These are phyloP conservation scores for Allobates femoralis DNA, from an alignment of 2,797 vertebrate species.

Conservation along the genomic window DNA sequence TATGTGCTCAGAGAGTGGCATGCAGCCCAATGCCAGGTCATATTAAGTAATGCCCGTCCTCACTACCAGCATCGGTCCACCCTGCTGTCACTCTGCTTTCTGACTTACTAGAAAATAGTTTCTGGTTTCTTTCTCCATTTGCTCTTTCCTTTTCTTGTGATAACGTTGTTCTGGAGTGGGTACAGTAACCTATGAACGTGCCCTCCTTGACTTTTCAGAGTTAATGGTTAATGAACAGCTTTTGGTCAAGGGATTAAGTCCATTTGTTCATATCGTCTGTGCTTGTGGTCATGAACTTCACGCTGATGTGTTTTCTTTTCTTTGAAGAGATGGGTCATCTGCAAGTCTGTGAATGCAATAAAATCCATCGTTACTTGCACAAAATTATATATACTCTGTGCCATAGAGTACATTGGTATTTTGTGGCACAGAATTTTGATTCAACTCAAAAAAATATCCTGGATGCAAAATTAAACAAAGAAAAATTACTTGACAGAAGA, in stretches of 20 bases:
- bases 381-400: not conserved
- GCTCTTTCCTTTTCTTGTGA: slow-evolving; percentile 20
- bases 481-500: no score
- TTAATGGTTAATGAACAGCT: not conserved
- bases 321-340: not conserved
- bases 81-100: slow-evolving; percentile 48
- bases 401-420: no score
- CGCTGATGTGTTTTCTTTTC: not conserved
- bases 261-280: no score
- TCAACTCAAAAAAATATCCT: no score
- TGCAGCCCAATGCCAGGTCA: slow-evolving; percentile 28
- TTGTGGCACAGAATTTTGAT: no score
- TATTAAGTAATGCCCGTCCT: slow-evolving; percentile 40
- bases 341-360: not conserved
- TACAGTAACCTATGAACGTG: not conserved
- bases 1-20: slow-evolving; percentile 38
- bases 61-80: slow-evolving; percentile 57
- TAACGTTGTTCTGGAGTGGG: slow-evolving; percentile 5
- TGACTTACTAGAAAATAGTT: not conserved
- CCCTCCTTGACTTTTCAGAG: not conserved
- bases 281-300: not conserved
- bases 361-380: not conserved
- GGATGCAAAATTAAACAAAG: no score
- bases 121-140: slow-evolving; percentile 29
- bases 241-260: not conserved